Percentiles rank a stretch among this genome's conserved stretches.
Conservation (phyloP, 1,140 invertebrate species). For the Drosophila murphyi region DNA sequence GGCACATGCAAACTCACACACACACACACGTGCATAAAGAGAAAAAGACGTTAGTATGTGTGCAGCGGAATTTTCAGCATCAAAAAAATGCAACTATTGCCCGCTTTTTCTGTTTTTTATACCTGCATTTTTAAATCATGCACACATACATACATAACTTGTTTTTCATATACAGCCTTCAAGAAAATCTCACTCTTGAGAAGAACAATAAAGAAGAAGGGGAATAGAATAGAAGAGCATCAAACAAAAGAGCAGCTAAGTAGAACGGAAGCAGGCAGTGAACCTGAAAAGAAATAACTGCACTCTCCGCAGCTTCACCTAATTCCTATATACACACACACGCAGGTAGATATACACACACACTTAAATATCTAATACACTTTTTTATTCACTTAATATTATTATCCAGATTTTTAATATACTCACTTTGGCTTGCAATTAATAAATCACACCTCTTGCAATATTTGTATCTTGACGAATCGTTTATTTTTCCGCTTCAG, state of each 20-base stretch:
- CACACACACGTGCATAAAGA: constrained; percentile 4
- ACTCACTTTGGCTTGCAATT: constrained; percentile 38
- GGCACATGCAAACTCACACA: constrained; percentile 47
- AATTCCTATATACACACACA: neutral
- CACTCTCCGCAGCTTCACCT: constrained; percentile 30
- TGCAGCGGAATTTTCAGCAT: constrained; percentile 28
- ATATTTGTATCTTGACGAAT: constrained; percentile 28
- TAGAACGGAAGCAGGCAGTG: constrained; percentile 75
- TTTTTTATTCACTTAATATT: neutral
- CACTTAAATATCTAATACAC: constrained; percentile 1
- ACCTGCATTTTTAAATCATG: constrained; percentile 4
- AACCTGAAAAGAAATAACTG: constrained; percentile 76
- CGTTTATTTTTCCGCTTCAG: constrained; percentile 7
- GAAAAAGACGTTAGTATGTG: neutral
- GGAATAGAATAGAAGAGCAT: constrained; percentile 8
- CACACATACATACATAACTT: constrained; percentile 27
- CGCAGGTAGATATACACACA: neutral
- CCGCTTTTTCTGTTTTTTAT: constrained; percentile 19
- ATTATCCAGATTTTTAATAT: constrained; percentile 6
- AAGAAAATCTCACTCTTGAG: constrained; percentile 39
- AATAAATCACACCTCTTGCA: constrained; percentile 24
- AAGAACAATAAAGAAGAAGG: constrained; percentile 42
- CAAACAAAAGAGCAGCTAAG: constrained; percentile 68
- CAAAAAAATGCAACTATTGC: constrained; percentile 26
- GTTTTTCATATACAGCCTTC: constrained; percentile 30